Evolutionary conservation across 2,113 vertebrate species (phyloP).

Genomic region (Sphyrna mokarran): DNA sequence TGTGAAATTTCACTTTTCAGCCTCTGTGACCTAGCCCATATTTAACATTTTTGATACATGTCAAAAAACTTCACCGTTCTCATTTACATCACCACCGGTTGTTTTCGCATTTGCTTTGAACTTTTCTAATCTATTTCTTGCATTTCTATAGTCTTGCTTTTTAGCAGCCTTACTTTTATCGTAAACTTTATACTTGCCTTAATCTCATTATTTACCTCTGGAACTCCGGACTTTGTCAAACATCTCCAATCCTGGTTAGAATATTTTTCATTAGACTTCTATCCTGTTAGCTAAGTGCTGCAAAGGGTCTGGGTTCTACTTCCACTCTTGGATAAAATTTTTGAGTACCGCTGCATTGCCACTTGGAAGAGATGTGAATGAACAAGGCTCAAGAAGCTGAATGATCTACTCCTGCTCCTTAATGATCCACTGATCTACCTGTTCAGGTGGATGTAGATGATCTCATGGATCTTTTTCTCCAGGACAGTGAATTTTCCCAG

Average conservation of each 20-base stretch:
- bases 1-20: neutral
- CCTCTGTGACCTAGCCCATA: neutral
- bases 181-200: neutral
- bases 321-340: neutral
- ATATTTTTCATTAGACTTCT: neutral
- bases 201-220: neutral
- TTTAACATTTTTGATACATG: neutral
- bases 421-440: neutral
- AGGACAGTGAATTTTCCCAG: neutral
- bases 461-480: neutral
- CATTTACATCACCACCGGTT: neutral
- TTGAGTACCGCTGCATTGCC: neutral
- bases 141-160: neutral
- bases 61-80: neutral
- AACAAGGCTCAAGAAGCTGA: neutral
- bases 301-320: neutral
- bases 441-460: neutral
- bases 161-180: neutral
- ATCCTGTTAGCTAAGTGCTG: neutral
- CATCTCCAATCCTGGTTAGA: neutral
- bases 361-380: neutral
- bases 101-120: neutral
- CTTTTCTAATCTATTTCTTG: neutral
- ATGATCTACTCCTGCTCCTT: neutral
- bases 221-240: neutral